Evolutionary conservation across 2,888 invertebrate species (phyloP).

Genomic region (Thalpophila matura): DNA sequence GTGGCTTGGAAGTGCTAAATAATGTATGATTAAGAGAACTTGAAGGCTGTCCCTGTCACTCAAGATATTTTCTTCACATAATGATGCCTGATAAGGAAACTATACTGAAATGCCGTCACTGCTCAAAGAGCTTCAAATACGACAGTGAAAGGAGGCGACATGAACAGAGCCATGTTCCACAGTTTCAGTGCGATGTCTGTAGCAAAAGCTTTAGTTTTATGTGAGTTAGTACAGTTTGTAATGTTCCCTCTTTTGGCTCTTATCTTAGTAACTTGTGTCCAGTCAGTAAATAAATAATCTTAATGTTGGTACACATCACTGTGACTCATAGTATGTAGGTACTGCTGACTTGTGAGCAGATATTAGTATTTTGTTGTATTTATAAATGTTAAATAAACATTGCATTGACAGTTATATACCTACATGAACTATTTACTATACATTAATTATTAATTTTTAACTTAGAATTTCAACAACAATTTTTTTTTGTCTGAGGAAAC

Average conservation of each 20-base stretch:
- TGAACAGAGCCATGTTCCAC: constrained; percentile 82
- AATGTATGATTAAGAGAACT: no score
- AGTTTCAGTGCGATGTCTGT: constrained; percentile 83
- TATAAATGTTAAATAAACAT: no score
- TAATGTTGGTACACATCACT: background rate
- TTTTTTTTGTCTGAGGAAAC: no score
- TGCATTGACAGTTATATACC: no score
- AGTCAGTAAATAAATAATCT: constrained; percentile 18
- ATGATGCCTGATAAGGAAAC: constrained; percentile 54
- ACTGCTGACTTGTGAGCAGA: constrained; percentile 7
- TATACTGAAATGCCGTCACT: constrained; percentile 71
- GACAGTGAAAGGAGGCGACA: constrained; percentile 85
- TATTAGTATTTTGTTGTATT: constrained; percentile 3
- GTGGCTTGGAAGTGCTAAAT: no score
- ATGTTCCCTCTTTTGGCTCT: no score
- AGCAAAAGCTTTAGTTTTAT: constrained; percentile 86
- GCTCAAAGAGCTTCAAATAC: constrained; percentile 82
- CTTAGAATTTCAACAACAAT: no score
- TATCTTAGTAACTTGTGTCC: constrained; percentile 22
- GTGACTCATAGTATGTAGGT: constrained; percentile 26
- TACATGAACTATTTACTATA: no score
- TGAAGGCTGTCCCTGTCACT: no score
- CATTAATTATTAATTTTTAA: no score
- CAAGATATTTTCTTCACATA: background rate
- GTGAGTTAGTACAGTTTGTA: constrained; percentile 72